phyloP scores from a whole-genome alignment of 2,888 invertebrate genomes.

The Atherix ibis region DNA sequence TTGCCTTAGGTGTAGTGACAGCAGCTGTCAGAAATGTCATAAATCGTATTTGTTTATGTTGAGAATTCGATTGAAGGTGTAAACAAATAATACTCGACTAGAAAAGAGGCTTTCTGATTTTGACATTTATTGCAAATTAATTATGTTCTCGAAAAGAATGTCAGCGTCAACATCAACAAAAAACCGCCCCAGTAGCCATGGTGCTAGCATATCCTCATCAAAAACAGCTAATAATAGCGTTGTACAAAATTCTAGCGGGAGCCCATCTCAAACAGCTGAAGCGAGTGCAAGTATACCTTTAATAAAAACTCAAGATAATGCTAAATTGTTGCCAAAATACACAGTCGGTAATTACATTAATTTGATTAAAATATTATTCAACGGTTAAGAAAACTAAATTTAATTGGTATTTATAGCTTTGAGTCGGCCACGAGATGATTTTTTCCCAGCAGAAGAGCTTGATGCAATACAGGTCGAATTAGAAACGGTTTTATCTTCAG shows the following conservation, averaged over 20 bases:
- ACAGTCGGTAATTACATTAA: conserved; percentile 32
- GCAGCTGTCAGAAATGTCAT: too few species aligned
- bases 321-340: conserved; percentile 49
- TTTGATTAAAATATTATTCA: too few species aligned
- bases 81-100: too few species aligned
- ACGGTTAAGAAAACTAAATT: too few species aligned
- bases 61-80: too few species aligned
- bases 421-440: conserved; percentile 53
- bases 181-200: neutral
- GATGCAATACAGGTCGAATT: conserved; percentile 76
- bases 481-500: conserved; percentile 69
- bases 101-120: too few species aligned
- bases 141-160: conserved; percentile 3
- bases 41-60: too few species aligned
- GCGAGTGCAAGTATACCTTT: conserved; percentile 36
- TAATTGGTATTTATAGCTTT: conserved; percentile 38
- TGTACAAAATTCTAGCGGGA: neutral
- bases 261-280: too few species aligned
- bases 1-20: too few species aligned
- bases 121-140: too few species aligned
- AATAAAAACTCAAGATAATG: conserved; percentile 53
- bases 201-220: conserved; percentile 1
- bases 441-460: conserved; percentile 74
- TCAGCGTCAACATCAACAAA: conserved; percentile 1
- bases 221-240: neutral